Conservation (phyloP, 1,140 invertebrate species). For the Schlechtendalia chinensis region DNA sequence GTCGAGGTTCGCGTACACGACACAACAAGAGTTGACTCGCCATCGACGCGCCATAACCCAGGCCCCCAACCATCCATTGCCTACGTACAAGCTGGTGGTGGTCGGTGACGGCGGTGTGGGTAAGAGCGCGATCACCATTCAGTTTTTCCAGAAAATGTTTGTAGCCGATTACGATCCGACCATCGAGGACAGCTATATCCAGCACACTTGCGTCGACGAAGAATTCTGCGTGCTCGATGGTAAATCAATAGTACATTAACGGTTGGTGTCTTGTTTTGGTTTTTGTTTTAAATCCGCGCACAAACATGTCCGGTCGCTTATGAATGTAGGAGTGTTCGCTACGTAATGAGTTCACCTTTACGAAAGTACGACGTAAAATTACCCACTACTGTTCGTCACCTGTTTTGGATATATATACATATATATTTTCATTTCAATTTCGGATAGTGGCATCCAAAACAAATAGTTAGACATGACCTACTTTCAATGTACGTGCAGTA, state of each 20-base stretch:
- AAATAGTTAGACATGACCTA: too few relatives aligned
- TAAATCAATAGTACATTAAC: slow-evolving; percentile 55
- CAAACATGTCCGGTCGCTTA: too few relatives aligned
- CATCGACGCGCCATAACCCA: slow-evolving; percentile 47
- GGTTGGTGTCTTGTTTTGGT: too few relatives aligned
- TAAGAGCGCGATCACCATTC: slow-evolving; percentile 88
- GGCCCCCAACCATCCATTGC: slow-evolving; percentile 48
- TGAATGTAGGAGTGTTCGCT: too few relatives aligned
- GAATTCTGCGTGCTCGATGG: slow-evolving; percentile 89
- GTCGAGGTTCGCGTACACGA: slow-evolving; percentile 39
- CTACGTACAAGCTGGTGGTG: slow-evolving; percentile 84
- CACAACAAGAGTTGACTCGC: slow-evolving; percentile 45
- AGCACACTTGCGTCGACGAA: slow-evolving; percentile 89
- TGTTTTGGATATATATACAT: too few relatives aligned
- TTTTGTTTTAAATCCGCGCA: too few relatives aligned
- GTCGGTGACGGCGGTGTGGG: slow-evolving; percentile 87
- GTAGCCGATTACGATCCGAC: slow-evolving; percentile 89
- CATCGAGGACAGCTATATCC: slow-evolving; percentile 87
- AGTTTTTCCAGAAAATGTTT: slow-evolving; percentile 83
- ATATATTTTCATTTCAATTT: too few relatives aligned
- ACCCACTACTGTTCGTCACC: too few relatives aligned
- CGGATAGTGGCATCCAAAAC: too few relatives aligned
- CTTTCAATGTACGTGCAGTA: too few relatives aligned
- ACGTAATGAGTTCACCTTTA: too few relatives aligned
- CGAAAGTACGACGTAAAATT: too few relatives aligned